Base-by-base conservation (phyloP, 2,888 invertebrate species). In the Spilarctia lutea region DNA sequence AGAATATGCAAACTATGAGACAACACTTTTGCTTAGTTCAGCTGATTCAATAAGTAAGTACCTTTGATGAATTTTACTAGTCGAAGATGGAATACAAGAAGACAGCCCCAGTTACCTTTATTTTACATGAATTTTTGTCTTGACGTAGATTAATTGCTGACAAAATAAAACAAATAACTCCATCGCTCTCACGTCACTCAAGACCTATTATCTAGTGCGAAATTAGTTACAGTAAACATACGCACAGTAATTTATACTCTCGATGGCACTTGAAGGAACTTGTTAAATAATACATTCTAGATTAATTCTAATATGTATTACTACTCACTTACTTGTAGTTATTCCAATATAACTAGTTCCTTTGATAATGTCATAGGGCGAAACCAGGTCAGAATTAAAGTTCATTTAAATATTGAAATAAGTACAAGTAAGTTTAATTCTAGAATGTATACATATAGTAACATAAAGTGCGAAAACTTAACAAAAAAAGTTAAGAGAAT, bases 91-190 rank as follows among this genome's bases (percentile, higher is more conserved):
- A 4, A 4, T 30, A 33, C 24, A 35, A 35, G 0, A 35, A 10
- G 16, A 20, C 65, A 65, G 65, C 24, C 24, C 65, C 35, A 33
- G 24, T 24, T 65, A 11, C 35, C 8, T 33, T 65, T 33, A 33
- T 65, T 60, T 10, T 65, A n/a, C 45, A 27, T 39, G 16, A 39
- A n/a, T 35, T 70, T 33, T 27, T 39, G n/a, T 56, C 60, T 65
- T 52, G 65, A 72, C 65, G 13, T 45, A 65, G 48, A 71, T 52
- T 65, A 45, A 71, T 65, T 71, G 71, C 45, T 11, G 48, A 33
- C 20, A 39, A 30, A 65, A 63, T 48, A 66, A 52, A 52, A 65
- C 65, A 35, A 66, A 72, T 63, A 63, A 30, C 30, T 63, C 7
- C 27, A 52, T 66, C 48, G 27, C 65, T 45, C 48, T n/a, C 30